Percentiles rank a stretch among this genome's conserved stretches.
Evolutionary conservation across 2,113 vertebrate genomes (phyloP).

Genomic region (Anarrhichthys ocellatus): DNA sequence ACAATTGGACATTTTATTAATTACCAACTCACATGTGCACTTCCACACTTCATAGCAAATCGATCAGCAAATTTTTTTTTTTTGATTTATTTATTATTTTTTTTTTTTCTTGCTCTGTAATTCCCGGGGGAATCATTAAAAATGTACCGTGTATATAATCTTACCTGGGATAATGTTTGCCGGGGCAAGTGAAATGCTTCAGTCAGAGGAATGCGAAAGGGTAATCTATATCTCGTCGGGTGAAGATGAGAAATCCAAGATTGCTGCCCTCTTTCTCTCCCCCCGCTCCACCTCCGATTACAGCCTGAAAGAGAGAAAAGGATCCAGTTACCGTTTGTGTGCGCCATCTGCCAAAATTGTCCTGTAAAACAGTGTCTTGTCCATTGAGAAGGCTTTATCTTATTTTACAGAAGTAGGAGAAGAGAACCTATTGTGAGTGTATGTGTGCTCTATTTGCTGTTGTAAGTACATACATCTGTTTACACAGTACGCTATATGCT

Average conservation of each 20-base stretch:
- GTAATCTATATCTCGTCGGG: conserved; percentile 71
- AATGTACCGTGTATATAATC: conserved; percentile 71
- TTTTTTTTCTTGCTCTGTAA: conserved; percentile 61
- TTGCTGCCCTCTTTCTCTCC: conserved; percentile 59
- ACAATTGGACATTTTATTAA: background rate
- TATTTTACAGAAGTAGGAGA: conserved; percentile 28
- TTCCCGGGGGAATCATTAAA: conserved; percentile 83
- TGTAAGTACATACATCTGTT: conserved; percentile 22
- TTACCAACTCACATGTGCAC: background rate
- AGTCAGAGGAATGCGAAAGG: conserved; percentile 59
- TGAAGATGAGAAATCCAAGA: conserved; percentile 75
- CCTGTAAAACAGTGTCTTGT: conserved; percentile 33
- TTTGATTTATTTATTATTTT: background rate
- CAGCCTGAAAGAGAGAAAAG: conserved; percentile 62
- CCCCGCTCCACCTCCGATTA: conserved; percentile 62
- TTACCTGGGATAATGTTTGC: conserved; percentile 71
- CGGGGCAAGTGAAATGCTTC: conserved; percentile 68
- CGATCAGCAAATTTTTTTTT: background rate
- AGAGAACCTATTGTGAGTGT: conserved; percentile 13
- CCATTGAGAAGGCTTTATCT: conserved; percentile 34
- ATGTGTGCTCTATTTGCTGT: conserved; percentile 45
- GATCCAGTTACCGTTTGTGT: conserved; percentile 54
- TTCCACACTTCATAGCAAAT: background rate
- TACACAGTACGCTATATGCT: conserved; percentile 1
- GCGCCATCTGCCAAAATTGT: conserved; percentile 6